Base-by-base conservation (phyloP, 2,888 invertebrate genomes). In the Loripinus fragilis region DNA sequence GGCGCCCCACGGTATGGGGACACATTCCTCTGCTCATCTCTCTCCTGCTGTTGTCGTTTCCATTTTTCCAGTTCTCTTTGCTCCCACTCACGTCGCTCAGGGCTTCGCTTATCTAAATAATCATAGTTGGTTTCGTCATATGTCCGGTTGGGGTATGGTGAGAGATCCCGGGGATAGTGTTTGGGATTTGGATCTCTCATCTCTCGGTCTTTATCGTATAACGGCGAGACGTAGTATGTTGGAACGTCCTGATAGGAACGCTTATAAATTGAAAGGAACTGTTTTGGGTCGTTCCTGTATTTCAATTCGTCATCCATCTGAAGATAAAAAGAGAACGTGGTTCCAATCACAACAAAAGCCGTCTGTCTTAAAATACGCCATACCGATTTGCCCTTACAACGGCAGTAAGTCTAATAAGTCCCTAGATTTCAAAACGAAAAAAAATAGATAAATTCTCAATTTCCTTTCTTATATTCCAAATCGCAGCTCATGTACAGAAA, bases 171-270 rank as follows among this genome's bases (percentile, higher is more conserved):
- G 41, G 41, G 41, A 15, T 41, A 41, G n/a, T 3, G 55, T n/a
- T n/a, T n/a, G n/a, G n/a, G n/a, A n/a, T n/a, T n/a, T 33, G 3
- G 7, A 17, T 20, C 42, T 28, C 7, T 38, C 42, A n/a, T 3
- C 23, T 67, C 25, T 30, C 42, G 67, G 15, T n/a, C 17, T 15
- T 25, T 65, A 12, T 52, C 65, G 68, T 77, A 82, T 2, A 55
- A 66, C 3, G 82, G 82, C 0, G 82, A 82, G 1, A 25, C 65
- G 2, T 82, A 28, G 28, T 41, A 71, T 5, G 82, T 82, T 7
- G 74, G 71, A 35, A 82, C 38, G 1, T 68, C 25, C 12, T 23
- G 30, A 35, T 79, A 82, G 1, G 82, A 82, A 15, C n/a, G 23
- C 0, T 48, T 33, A 38, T 82, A 82, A 0, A 77, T 79, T 0